Base-by-base conservation (phyloP, 2,888 invertebrate genomes). In the Sisyra nigra region DNA sequence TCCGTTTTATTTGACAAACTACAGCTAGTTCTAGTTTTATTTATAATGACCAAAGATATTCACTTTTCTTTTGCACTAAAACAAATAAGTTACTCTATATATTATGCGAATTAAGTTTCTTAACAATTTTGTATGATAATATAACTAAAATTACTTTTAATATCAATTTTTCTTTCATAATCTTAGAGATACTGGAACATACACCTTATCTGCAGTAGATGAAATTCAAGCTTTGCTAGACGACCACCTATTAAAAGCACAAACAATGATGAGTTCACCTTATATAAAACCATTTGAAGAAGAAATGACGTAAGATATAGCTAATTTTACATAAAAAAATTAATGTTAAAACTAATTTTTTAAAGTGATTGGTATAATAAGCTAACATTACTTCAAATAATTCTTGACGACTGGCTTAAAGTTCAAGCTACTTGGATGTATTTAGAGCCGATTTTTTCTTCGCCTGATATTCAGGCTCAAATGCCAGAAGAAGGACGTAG, bases 401-500 rank as follows among this genome's bases (percentile, higher is more conserved):
- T 94, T 50, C 63, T 96, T 52, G 94, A 96, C 55, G 89, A 92
- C 53, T 96, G 94, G 94, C 62, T 94, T 40, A 85, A 84, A 56
- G 94, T 96, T 2, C 94, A 96, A 63, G 75, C 86, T 4, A 93
- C 92, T 4, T 96, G 94, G 94, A 85, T 94, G 75, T 94, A 96
- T 57, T 66, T 96, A 52, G 94, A 96, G 58, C 94, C 94, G 1
- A 94, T 96, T 53, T 94, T 96, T 63, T 86, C 88, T 2, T 93
- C 93, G 14, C 93, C 94, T 1, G 94, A 96, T 60, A 96, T 96
- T 57, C 94, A 94, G 62, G 87, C 89, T 50, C 93, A 94, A 66
- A 94, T 96, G 78, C 94, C 94, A 0, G 94, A 94, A 61, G 94
- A 96, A 67, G 93, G 92, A 1, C 72, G 94, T 46, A 72, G 91